phyloP scores from a whole-genome alignment of 2,797 vertebrate species.

The Centroberyx gerrardi region DNA sequence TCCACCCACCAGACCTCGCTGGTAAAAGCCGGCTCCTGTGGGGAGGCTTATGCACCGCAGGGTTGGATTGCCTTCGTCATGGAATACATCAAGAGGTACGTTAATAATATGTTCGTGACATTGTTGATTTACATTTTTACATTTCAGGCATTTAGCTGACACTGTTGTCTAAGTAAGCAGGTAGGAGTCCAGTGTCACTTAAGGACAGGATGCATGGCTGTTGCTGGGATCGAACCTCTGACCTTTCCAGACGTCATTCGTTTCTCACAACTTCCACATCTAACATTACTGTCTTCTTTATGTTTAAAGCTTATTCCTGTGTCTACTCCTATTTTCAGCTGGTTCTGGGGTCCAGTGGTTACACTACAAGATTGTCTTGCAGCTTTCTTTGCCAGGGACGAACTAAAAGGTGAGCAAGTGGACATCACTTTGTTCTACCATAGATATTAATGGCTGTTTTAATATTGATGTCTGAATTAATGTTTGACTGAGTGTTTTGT shows the following conservation, averaged over 20 bases:
- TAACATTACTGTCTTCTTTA: not conserved
- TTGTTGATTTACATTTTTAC: conserved; percentile 11
- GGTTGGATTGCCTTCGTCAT: conserved; percentile 98
- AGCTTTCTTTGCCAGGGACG: conserved; percentile 98
- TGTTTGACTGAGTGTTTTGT: conserved; percentile 12
- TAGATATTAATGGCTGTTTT: conserved; percentile 6
- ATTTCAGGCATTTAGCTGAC: not conserved
- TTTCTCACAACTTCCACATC: not conserved
- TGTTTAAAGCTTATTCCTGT: conserved; percentile 10
- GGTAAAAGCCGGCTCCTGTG: conserved; percentile 96
- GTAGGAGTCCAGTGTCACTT: conserved; percentile 6
- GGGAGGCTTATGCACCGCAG: conserved; percentile 96
- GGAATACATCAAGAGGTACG: conserved; percentile 98
- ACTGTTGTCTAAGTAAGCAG: not conserved
- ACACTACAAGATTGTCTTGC: conserved; percentile 99
- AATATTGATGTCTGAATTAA: conserved; percentile 39
- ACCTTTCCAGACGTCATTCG: no score
- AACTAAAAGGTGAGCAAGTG: conserved; percentile 93
- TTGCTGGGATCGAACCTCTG: no score
- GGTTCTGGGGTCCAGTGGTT: conserved; percentile 99
- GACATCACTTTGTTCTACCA: conserved; percentile 19
- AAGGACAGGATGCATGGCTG: no score
- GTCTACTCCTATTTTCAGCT: conserved; percentile 85
- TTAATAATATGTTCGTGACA: not conserved
- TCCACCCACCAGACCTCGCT: conserved; percentile 95